Evolutionary conservation across 2,888 invertebrate genomes (phyloP), one percentile per base, ranked within the genome.

Genomic region (Scaptomyza reducta): DNA sequence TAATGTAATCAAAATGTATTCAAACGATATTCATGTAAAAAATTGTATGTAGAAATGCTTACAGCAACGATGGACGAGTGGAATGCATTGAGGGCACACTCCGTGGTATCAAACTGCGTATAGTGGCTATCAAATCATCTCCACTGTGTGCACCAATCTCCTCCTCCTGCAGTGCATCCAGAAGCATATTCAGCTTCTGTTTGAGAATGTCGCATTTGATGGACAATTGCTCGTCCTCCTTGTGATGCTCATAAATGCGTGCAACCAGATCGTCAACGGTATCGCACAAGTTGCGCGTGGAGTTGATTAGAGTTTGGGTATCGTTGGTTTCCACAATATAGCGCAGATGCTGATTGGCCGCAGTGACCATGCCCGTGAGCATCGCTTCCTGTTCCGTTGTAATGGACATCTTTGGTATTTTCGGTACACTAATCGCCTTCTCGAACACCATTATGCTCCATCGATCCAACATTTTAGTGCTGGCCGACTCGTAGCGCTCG

Each of bases 381-480:
- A 91, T 65, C 1, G 93, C 93, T 44, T 93, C 93, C 16, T 94
- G 93, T 38, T 92, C 92, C 46, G 89, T 91, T 29, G 92, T 92
- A 31, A 93, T 87, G 1, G 94, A 94, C 88, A 92, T 91, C 41
- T 92, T 92, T 35, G 92, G 92, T 7, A 94, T 93, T 49, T 91
- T 91, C 2, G 90, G 90, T 82, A 96, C 92, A 0, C 95, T 93
- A 60, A 95, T 94, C 65, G 94, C 94, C 56, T 96, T 94, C 91
- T 97, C 96, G 90, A 97, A 98, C 7, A 97, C 97, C 97, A 98
- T 97, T 79, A 98, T 97, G 89, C 98, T 97, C 98, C 98, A 98
- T 80, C 98, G 95, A 91, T 99, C 99, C 51, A 99, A 93, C 96
- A 99, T 98, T 93, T 98, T 98, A 55, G 98, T 98, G 89, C 98